Evolutionary conservation across 1,140 invertebrate species (phyloP), one percentile per base, ranked within the genome.

Genomic region (Archegozetes longisetosus): DNA sequence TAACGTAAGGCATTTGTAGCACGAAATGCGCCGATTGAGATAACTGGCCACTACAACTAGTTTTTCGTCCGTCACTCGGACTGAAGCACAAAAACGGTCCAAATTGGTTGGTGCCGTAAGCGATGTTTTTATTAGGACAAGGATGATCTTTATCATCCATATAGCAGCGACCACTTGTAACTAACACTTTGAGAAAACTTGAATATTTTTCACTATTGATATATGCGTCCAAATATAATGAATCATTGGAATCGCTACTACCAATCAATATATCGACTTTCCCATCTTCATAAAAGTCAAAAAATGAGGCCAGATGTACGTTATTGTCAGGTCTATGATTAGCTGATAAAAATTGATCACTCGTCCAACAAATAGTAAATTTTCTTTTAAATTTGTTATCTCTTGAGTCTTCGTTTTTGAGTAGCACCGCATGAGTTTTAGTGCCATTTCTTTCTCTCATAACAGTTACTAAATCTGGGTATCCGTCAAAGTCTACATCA

Each of bases 401-500:
- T 2, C 20, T 46, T 50, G 55, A 52, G 22, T n/a, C 2, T 13
- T 56, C 40, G 58, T 68, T 67, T 22, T 23, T 46, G 14, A 66
- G 28, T 29, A 64, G 53, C 27, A 66, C 63, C 51, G 53, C 61
- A 48, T 23, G 20, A 3, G 28, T 60, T 62, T 63, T 57, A 9
- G 48, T 24, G 12, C 58, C 20, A 52, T 60, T 62, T 25, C 28
- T 55, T 40, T 40, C 32, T 52, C 64, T 47, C 46, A 67, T 53
- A n/a, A 65, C 53, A 46, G 54, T 82, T 9, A 96, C 68, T 48
- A 95, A 75, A 75, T 98, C 93, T 6, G 90, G 88, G 75, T 86
- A 96, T 0, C 92, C 92, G 75, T 98, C 92, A 80, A 94, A 83
- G 70, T 96, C 92, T 64, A 87, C 91, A 73, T 98, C 92, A 1